phyloP scores from a whole-genome alignment of 2,888 invertebrate species.

The Rapana venosa region DNA sequence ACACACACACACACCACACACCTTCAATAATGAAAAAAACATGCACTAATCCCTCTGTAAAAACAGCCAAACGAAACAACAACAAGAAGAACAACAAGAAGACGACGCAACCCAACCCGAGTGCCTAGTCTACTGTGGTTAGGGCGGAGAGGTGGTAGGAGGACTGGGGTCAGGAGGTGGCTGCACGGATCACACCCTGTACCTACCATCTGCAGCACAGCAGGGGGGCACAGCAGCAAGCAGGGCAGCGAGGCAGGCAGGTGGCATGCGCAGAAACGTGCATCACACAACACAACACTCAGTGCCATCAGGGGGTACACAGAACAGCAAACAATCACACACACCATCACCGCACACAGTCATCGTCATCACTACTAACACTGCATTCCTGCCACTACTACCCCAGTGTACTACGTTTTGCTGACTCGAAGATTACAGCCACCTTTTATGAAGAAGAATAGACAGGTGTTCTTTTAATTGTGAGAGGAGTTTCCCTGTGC shows the following conservation, averaged over 20 bases:
- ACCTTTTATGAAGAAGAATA: too few species aligned
- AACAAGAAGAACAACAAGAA: background rate
- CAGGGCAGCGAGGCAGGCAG: slow-evolving; percentile 3
- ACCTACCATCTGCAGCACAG: slow-evolving; percentile 30
- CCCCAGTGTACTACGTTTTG: too few species aligned
- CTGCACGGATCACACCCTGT: slow-evolving; percentile 10
- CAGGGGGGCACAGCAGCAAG: background rate
- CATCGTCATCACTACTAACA: background rate
- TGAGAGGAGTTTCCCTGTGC: too few species aligned
- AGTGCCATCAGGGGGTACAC: background rate
- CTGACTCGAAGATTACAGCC: too few species aligned
- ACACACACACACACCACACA: background rate
- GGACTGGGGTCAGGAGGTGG: background rate
- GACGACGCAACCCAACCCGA: too few species aligned
- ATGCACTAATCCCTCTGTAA: background rate
- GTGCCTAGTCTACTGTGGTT: background rate
- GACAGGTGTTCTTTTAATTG: too few species aligned
- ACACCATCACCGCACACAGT: background rate
- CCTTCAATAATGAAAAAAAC: too few species aligned
- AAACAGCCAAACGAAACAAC: background rate
- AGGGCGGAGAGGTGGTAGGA: background rate
- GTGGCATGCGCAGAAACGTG: slow-evolving; percentile 27
- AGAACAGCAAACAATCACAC: background rate
- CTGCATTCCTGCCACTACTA: background rate
- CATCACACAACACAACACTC: slow-evolving; percentile 30